A percentile compares a stretch with the other conserved stretches of the same genome.
Conservation (phyloP, 2,888 invertebrate species). For the Lithophane socia region DNA sequence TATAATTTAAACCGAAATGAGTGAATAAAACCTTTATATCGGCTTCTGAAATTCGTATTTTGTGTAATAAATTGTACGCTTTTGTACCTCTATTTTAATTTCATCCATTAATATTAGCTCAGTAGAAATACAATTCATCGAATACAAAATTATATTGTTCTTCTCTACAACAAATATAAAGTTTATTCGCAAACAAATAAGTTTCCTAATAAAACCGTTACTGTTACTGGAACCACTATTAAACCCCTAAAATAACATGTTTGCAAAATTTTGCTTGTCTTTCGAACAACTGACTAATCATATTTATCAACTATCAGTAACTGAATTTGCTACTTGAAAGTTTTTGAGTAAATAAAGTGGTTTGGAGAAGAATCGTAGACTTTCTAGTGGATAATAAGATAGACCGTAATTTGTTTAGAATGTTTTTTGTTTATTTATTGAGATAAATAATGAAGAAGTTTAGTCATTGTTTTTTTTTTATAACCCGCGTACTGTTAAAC, state of each 20-base stretch:
- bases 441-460: neutral
- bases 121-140: neutral
- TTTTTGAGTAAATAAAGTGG: slow-evolving; percentile 53
- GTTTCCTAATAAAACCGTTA: slow-evolving; percentile 6
- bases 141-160: neutral
- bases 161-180: slow-evolving; percentile 8
- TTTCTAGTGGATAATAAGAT: slow-evolving; percentile 10
- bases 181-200: slow-evolving; percentile 4
- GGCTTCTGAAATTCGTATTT: slow-evolving; percentile 18
- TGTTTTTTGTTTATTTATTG: neutral
- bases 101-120: neutral
- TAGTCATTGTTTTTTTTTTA: neutral
- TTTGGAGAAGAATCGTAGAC: slow-evolving; percentile 30
- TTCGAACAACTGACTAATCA: slow-evolving; percentile 30
- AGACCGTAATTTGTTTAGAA: slow-evolving; percentile 17
- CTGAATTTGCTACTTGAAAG: slow-evolving; percentile 31
- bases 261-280: slow-evolving; percentile 33
- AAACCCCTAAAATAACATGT: slow-evolving; percentile 18
- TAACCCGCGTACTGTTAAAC: too few species aligned
- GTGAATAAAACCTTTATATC: slow-evolving; percentile 12
- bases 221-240: slow-evolving; percentile 4
- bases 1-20: slow-evolving; percentile 13
- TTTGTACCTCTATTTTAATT: slow-evolving; percentile 19
- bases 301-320: slow-evolving; percentile 40
- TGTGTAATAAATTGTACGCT: slow-evolving; percentile 12